A percentile compares a stretch with the other conserved stretches of the same genome.
These are phyloP conservation scores for Parnassius orleans DNA, from an alignment of 2,888 invertebrate genomes.

Conservation along the genomic window DNA sequence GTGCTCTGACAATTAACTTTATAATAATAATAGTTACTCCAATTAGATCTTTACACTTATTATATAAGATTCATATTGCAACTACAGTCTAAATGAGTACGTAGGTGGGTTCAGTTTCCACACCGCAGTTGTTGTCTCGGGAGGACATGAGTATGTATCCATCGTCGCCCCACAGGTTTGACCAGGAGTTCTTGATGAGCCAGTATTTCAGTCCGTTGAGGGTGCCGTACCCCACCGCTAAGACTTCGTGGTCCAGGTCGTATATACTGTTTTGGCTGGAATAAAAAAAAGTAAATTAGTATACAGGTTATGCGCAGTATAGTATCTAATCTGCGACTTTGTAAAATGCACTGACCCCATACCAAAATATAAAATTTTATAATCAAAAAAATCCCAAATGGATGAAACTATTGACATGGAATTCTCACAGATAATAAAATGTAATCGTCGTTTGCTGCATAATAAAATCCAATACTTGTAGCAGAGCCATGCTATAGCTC, in stretches of 20 bases:
- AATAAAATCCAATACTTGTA: too few species aligned
- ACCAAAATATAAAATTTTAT: too few species aligned
- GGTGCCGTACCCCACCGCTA: slow-evolving; percentile 95
- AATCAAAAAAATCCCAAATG: too few species aligned
- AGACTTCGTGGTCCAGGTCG: slow-evolving; percentile 93
- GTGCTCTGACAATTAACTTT: too few species aligned
- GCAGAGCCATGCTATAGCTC: too few species aligned
- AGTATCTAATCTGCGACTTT: too few species aligned
- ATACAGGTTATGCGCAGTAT: too few species aligned
- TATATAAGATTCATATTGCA: not conserved
- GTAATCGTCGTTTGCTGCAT: too few species aligned
- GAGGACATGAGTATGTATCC: slow-evolving; percentile 96
- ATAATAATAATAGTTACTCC: not conserved
- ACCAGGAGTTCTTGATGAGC: slow-evolving; percentile 98
- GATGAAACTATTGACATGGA: too few species aligned
- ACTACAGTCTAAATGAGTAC: slow-evolving; percentile 80
- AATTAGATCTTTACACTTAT: not conserved
- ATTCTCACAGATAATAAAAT: too few species aligned
- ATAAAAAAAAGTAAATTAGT: not conserved
- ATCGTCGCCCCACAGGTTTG: slow-evolving; percentile 98
- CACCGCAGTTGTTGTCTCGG: slow-evolving; percentile 95
- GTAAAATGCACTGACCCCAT: too few species aligned
- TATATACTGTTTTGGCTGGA: slow-evolving; percentile 87
- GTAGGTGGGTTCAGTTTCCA: slow-evolving; percentile 92
- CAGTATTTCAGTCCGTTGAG: slow-evolving; percentile 93